Percentiles rank a stretch among this genome's conserved stretches.
Evolutionary conservation across 2,888 invertebrate species (phyloP).

Genomic region (Ditula angustiorana): DNA sequence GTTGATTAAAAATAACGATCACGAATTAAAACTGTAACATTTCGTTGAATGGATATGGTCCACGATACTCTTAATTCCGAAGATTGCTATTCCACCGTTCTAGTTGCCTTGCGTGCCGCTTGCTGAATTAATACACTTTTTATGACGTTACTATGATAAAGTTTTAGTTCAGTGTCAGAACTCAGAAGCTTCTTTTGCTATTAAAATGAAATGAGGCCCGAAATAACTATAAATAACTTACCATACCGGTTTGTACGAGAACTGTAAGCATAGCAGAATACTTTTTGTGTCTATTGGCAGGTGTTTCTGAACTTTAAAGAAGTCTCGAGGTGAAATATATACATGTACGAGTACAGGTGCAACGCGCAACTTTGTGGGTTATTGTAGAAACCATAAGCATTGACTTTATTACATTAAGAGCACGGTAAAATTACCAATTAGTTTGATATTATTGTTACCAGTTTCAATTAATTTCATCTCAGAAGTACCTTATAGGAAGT

Average conservation of each 20-base stretch:
- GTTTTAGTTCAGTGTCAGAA: slow-evolving; percentile 30
- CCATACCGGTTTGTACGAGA: slow-evolving; percentile 21
- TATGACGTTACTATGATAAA: slow-evolving; percentile 38
- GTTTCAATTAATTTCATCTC: slow-evolving; percentile 17
- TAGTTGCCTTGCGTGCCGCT: slow-evolving; percentile 38
- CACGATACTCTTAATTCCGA: slow-evolving; percentile 43
- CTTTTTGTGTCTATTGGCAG: slow-evolving; percentile 14
- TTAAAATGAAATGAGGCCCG: slow-evolving; percentile 26
- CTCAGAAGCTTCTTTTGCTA: slow-evolving; percentile 22
- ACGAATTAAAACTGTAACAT: slow-evolving; percentile 56
- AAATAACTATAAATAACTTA: slow-evolving; percentile 27
- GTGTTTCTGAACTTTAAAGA: slow-evolving; percentile 18
- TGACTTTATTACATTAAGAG: background rate
- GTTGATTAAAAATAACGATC: slow-evolving; percentile 65
- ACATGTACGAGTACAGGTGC: too few species aligned
- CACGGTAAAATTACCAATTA: background rate
- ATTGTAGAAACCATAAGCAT: slow-evolving; percentile 13
- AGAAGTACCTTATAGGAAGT: slow-evolving; percentile 13
- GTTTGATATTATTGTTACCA: slow-evolving; percentile 4
- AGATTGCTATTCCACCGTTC: slow-evolving; percentile 44
- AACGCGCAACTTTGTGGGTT: background rate
- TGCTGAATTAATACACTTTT: slow-evolving; percentile 39
- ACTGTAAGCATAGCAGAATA: slow-evolving; percentile 18
- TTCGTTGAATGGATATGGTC: slow-evolving; percentile 51
- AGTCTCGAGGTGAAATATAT: background rate